phyloP scores from a whole-genome alignment of 2,888 invertebrate genomes.

The Petrolisthes cinctipes region DNA sequence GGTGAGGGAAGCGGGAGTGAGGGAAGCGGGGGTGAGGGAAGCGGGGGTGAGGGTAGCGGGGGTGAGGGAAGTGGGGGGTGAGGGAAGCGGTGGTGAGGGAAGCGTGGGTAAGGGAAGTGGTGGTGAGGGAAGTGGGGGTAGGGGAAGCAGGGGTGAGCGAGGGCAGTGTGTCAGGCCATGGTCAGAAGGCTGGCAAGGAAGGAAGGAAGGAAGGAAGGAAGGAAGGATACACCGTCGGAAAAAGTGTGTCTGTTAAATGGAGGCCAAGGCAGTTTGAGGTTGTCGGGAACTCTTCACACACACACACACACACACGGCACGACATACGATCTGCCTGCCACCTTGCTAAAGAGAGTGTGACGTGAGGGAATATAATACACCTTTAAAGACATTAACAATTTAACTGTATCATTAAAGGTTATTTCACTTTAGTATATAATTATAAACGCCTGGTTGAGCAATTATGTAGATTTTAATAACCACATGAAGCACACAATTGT shows the following conservation, averaged over 20 bases:
- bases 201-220: not conserved
- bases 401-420: no score
- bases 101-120: not conserved
- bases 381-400: no score
- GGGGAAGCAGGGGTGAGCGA: not conserved
- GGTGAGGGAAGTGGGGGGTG: not conserved
- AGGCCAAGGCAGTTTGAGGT: no score
- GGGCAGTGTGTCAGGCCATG: not conserved
- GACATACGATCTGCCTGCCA: no score
- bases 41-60: no score
- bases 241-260: no score
- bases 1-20: not conserved
- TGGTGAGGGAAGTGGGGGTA: not conserved
- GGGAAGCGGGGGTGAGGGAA: slow-evolving; percentile 1
- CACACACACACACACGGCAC: no score
- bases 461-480: no score
- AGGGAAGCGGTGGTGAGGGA: not conserved
- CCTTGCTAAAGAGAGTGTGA: not conserved
- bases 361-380: not conserved
- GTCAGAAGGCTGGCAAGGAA: not conserved
- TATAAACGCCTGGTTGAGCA: no score
- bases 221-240: not conserved
- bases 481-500: no score
- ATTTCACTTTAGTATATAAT: no score
- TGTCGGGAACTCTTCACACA: no score